phyloP scores from a whole-genome alignment of 2,113 vertebrate genomes.

The Prochilodus magdalenae region DNA sequence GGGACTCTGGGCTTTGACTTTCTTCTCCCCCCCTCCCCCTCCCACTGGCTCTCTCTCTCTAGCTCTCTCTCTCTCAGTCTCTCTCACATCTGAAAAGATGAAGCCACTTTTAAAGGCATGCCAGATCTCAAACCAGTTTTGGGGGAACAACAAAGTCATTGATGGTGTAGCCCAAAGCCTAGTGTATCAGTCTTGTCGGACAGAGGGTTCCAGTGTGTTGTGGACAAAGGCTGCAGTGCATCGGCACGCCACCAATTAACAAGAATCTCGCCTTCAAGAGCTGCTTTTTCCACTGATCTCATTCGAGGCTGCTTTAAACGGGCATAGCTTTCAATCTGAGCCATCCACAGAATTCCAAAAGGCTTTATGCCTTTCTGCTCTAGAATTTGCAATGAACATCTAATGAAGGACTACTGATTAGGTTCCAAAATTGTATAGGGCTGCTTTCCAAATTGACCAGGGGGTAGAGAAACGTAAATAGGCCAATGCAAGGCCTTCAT shows the following conservation, averaged over 20 bases:
- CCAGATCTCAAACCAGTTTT: constrained; percentile 55
- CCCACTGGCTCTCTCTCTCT: too few relatives aligned
- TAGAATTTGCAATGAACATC: constrained; percentile 45
- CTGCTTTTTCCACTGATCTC: constrained; percentile 69
- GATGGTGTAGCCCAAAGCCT: constrained; percentile 54
- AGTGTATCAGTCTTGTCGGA: constrained; percentile 66
- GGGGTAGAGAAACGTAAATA: not conserved
- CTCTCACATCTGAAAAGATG: constrained; percentile 62
- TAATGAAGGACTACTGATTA: constrained; percentile 42
- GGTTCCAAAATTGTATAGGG: not conserved
- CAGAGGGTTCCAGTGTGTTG: constrained; percentile 65
- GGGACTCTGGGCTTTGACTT: not conserved
- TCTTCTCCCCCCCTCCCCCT: not conserved
- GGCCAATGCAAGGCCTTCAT: not conserved
- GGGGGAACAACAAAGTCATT: constrained; percentile 74
- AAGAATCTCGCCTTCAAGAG: constrained; percentile 71
- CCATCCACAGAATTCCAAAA: constrained; percentile 74
- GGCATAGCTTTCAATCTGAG: constrained; percentile 65
- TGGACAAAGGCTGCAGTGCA: constrained; percentile 69
- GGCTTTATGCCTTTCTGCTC: constrained; percentile 63
- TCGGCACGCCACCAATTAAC: constrained; percentile 73
- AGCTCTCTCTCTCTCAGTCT: not conserved
- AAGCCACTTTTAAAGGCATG: constrained; percentile 66
- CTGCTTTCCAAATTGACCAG: not conserved
- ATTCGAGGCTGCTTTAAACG: constrained; percentile 61